Evolutionary conservation across 2,888 invertebrate species (phyloP).

Genomic region (Frankliniella intonsa): DNA sequence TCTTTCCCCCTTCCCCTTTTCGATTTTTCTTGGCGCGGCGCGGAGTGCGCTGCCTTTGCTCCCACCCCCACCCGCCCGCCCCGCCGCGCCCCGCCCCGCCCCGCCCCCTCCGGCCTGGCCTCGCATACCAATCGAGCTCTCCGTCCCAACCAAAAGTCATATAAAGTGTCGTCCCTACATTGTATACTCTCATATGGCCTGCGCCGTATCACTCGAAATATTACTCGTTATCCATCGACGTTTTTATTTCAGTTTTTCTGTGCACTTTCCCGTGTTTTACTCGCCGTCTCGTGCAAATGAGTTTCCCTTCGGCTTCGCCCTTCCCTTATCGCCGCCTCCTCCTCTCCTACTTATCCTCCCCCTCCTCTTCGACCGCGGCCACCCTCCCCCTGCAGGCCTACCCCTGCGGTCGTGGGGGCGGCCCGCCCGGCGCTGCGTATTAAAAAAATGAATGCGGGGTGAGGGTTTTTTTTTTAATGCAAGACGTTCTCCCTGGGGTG

Average conservation of each 20-base stretch:
- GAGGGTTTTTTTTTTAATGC: constrained; percentile 22
- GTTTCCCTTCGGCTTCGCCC: background rate
- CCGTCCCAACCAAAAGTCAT: too few species aligned
- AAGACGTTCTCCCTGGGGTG: constrained; percentile 17
- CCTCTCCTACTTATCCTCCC: background rate
- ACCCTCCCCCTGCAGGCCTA: background rate
- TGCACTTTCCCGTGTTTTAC: too few species aligned
- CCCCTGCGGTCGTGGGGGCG: background rate
- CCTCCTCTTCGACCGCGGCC: background rate
- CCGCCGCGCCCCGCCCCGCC: background rate
- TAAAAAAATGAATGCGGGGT: constrained; percentile 26
- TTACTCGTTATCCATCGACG: too few species aligned
- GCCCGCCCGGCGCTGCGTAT: background rate
- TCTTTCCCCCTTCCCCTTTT: background rate
- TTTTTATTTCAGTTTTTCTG: too few species aligned
- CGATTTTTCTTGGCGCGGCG: background rate
- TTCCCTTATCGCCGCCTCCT: background rate
- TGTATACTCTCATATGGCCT: too few species aligned
- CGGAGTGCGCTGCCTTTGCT: background rate
- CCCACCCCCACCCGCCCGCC: background rate
- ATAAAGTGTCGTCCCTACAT: too few species aligned
- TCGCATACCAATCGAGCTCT: too few species aligned
- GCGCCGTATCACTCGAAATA: too few species aligned
- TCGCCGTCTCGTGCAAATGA: background rate
- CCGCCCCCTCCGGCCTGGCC: background rate